These are phyloP conservation scores for Calliopsis andreniformis DNA, from an alignment of 1,140 invertebrate genomes.

Conservation along the genomic window DNA sequence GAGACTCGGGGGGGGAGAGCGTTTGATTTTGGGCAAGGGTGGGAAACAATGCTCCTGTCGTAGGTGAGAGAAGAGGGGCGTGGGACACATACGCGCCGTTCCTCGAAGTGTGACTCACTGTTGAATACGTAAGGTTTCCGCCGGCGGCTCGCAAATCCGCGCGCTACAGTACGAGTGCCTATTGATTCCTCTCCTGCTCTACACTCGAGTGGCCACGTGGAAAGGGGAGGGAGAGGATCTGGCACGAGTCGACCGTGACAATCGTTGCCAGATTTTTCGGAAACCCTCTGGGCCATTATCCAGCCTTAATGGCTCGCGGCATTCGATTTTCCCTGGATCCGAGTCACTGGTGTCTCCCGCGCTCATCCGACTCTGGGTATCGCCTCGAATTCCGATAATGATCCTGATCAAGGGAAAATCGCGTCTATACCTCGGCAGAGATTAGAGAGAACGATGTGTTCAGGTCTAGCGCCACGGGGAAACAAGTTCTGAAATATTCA, in stretches of 20 bases:
- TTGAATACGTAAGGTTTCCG: constrained; percentile 72
- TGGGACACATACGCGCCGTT: constrained; percentile 28
- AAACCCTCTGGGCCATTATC: constrained; percentile 40
- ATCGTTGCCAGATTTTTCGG: constrained; percentile 53
- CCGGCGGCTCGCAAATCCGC: constrained; percentile 68
- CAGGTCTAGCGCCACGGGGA: background rate
- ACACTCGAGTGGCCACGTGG: constrained; percentile 37
- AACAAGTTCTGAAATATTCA: background rate
- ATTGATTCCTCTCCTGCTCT: constrained; percentile 43
- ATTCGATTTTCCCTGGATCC: constrained; percentile 5
- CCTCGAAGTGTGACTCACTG: constrained; percentile 64
- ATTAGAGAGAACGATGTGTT: too few relatives aligned
- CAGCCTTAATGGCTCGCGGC: constrained; percentile 29
- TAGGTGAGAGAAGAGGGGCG: constrained; percentile 52
- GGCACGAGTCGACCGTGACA: constrained; percentile 48
- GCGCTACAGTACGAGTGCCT: constrained; percentile 65
- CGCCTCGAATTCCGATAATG: background rate
- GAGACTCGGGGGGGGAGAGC: background rate
- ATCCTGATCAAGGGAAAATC: background rate
- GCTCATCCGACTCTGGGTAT: background rate
- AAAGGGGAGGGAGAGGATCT: constrained; percentile 36
- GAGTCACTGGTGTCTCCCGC: background rate
- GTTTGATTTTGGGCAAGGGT: constrained; percentile 51
- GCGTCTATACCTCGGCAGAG: too few relatives aligned
- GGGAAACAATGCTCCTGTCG: constrained; percentile 58